Conservation (phyloP, 2,888 invertebrate genomes). For the Ecdyonurus torrentis region DNA sequence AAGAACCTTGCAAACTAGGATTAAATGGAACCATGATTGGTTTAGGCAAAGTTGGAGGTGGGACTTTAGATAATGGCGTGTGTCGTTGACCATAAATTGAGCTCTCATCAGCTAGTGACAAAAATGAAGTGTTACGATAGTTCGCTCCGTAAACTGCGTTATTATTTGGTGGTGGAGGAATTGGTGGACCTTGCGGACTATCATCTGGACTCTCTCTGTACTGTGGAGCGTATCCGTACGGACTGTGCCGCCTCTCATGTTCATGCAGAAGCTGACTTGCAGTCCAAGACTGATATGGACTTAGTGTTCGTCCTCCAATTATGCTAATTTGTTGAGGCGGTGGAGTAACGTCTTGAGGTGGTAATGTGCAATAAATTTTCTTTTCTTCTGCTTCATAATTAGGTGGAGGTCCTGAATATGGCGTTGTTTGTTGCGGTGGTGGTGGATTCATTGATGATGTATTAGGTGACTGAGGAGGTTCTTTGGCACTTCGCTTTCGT, state of each 20-base stretch:
- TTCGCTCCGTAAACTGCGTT: conserved; percentile 1
- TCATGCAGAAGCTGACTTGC: conserved; percentile 40
- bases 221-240: conserved; percentile 22
- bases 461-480: conserved; percentile 1
- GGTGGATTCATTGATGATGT: conserved; percentile 4
- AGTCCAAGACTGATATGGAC: conserved; percentile 40
- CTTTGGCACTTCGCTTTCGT: conserved; percentile 12
- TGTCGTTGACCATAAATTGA: conserved; percentile 9
- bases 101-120: conserved; percentile 7
- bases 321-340: conserved; percentile 13
- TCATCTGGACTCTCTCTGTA: conserved; percentile 22
- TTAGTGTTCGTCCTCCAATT: conserved; percentile 28
- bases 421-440: conserved; percentile 3
- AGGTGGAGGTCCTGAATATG: neutral
- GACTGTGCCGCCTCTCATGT: conserved; percentile 37
- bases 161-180: conserved; percentile 12
- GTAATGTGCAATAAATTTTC: neutral
- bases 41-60: conserved; percentile 14
- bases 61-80: conserved; percentile 7
- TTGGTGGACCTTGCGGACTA: conserved; percentile 21
- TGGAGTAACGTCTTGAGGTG: neutral
- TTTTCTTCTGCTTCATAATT: neutral
- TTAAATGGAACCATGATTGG: conserved; percentile 23
- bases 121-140: conserved; percentile 1
- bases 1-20: conserved; percentile 35